Evolutionary conservation across 2,888 invertebrate genomes (phyloP), one percentile per base, ranked within the genome.

Genomic region (Lasioglossum zephyrum): DNA sequence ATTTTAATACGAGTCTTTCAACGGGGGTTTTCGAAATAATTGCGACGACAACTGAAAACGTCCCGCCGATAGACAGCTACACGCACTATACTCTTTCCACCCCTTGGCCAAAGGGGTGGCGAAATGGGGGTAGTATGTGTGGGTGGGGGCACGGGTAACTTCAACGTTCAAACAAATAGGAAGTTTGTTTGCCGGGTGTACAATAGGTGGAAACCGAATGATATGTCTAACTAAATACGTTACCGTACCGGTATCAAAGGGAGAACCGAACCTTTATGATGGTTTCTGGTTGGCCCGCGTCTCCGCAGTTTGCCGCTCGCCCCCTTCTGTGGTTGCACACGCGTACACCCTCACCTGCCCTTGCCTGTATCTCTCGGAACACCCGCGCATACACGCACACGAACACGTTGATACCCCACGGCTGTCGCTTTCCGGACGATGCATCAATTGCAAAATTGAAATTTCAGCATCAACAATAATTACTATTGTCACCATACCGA

Each of bases 181-280:
- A 94, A 95, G 94, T 94, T 95, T 94, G 94, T 92, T 94, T 92
- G 89, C 90, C 88, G 92, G 84, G 88, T 89, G 89, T 88, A 94
- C 94, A 94, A 95, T 95, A 93, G 94, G 90, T 93, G 89, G 93
- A 94, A 94, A 95, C 94, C 94, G 93, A 95, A 95, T 94, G 94
- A 94, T 94, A 94, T 93, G 93, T 94, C 93, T 93, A 94, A 94
- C 94, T 94, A 93, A 95, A 95, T 94, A 92, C 93, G 94, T 94
- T 93, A 92, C 92, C 91, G 92, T 92, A 90, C 90, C 89, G 90
- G 90, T 94, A 94, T 94, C 94, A 94, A 94, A 94, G 94, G 93
- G 91, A 94, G 92, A 93, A 92, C 92, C 93, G 91, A 94, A 94
- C 94, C 94, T 94, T 94, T 94, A 94, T 93, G 93, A 94, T 92